Conservation (phyloP, 2,113 vertebrate species). For the Apodemus speciosus region DNA sequence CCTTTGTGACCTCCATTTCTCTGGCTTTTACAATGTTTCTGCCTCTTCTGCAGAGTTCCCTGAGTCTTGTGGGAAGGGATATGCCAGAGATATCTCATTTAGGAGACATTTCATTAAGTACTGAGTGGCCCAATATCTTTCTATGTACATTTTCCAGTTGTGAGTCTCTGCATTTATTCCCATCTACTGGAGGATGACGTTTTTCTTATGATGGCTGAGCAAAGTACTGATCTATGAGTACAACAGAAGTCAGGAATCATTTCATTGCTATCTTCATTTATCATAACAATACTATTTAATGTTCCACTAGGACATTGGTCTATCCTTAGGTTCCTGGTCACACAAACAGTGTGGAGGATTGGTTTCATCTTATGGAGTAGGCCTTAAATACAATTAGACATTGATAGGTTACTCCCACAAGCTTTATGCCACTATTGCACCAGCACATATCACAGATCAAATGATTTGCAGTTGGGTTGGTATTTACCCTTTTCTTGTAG, state of each 20-base stretch:
- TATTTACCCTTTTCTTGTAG: not conserved
- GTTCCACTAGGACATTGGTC: not conserved
- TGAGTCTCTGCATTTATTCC: not conserved
- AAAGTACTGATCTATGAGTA: not conserved
- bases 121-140: not conserved
- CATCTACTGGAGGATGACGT: not conserved
- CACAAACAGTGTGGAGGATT: not conserved
- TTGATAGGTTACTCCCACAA: not conserved
- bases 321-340: not conserved
- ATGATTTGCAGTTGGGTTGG: not conserved
- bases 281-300: not conserved
- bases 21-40: not conserved
- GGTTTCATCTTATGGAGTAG: not conserved
- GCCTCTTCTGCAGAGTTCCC: not conserved
- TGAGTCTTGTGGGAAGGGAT: not conserved
- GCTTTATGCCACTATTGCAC: not conserved
- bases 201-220: not conserved
- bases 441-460: not conserved
- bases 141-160: not conserved
- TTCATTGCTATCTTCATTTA: not conserved
- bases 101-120: not conserved
- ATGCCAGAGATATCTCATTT: not conserved
- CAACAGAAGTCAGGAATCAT: not conserved
- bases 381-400: not conserved
- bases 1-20: not conserved